Evolutionary conservation across 2,113 vertebrate species (phyloP), one percentile per base, ranked within the genome.

Genomic region (Pelmatolapia mariae): DNA sequence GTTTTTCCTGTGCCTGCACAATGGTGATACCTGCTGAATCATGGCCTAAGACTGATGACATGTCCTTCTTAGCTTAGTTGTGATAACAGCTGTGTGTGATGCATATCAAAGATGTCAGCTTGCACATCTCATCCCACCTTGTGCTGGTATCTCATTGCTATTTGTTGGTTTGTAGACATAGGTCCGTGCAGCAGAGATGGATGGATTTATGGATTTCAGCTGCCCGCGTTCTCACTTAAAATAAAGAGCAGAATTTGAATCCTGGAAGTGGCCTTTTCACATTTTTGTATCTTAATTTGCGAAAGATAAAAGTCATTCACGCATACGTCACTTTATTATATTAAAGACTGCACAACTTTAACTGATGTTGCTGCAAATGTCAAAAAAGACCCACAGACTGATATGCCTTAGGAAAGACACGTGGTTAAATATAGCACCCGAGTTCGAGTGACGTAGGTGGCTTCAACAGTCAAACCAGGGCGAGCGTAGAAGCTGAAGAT

Each of bases 341-440:
- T 63, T 47, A 68, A 11, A 38, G 38, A 3, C 45, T 10, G 4
- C 6, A 3, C 15, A 86, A 52, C 38, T 57, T 88, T 10, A 66
- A 56, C 78, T 12, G 54, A 80, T 12, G 7, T 79, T 2, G 26
- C 45, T 52, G 45, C 45, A 33, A 31, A 78, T 33, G 73, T n/a
- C 73, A 80, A 31, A 73, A 82, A 76, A 71, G 66, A 82, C 33
- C 36, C 56, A 61, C 33, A 57, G 47, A 54, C 40, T 31, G 78
- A 40, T 81, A 13, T 7, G 61, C 88, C 79, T 18, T 3, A 54
- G 85, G 88, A 93, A 36, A 85, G 82, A 24, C 50, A 36, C 19
- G 31, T 31, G 63, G 71, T 87, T 81, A 92, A 76, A 93, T 91
- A 93, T 93, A 92, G 90, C 87, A 45, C 13, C 36, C 19, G 43